These are phyloP conservation scores for Adoxophyes honmai DNA, from an alignment of 1,140 invertebrate species.

Conservation along the genomic window DNA sequence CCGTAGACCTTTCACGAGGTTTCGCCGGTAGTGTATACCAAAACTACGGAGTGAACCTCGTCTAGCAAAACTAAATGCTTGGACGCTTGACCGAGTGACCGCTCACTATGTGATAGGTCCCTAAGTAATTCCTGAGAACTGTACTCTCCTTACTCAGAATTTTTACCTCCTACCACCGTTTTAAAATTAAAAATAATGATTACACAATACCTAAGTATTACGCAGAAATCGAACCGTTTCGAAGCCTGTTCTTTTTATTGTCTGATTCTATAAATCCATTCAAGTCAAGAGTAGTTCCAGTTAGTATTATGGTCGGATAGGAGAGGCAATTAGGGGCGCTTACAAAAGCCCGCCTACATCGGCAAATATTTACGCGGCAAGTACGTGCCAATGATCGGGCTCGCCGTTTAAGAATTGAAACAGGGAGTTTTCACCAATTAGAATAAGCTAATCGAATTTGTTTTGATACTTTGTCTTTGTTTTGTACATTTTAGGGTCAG, in stretches of 20 bases:
- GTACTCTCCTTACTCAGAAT: no score
- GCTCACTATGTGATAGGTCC: no score
- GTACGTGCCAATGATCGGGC: constrained; percentile 25
- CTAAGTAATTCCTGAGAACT: no score
- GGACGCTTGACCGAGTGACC: no score
- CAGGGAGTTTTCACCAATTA: not conserved
- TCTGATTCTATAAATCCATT: not conserved
- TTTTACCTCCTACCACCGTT: no score
- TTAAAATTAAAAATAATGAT: no score
- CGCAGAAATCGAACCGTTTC: no score
- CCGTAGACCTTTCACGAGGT: no score
- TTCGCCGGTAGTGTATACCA: no score
- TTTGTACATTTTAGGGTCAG: not conserved
- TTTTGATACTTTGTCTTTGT: not conserved
- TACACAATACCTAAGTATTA: no score
- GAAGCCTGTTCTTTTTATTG: not conserved
- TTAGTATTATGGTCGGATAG: constrained; percentile 23
- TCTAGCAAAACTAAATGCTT: no score
- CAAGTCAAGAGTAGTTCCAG: constrained; percentile 24
- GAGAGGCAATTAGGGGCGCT: constrained; percentile 39
- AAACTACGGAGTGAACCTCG: no score
- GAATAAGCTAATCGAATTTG: not conserved
- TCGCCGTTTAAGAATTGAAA: constrained; percentile 7
- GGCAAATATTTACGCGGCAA: constrained; percentile 36
- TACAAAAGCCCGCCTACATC: constrained; percentile 26